Conservation (phyloP, 2,888 invertebrate genomes). For the Morinoia aosen region DNA sequence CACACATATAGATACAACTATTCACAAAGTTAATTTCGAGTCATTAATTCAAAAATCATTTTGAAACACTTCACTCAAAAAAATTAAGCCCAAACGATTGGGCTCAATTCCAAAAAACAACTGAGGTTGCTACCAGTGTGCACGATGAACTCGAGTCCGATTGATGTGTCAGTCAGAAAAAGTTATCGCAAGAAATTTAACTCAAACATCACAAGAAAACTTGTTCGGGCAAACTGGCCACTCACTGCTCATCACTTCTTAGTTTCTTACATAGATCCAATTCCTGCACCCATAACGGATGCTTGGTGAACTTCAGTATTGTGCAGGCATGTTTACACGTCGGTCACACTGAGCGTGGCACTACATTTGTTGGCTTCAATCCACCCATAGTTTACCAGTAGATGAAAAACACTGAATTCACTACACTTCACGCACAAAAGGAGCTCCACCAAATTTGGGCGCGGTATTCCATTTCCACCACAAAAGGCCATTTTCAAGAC, state of each 20-base stretch:
- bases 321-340: neutral
- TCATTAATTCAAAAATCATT: neutral
- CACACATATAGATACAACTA: neutral
- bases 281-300: neutral
- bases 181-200: neutral
- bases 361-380: neutral
- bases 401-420: neutral
- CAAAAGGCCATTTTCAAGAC: neutral
- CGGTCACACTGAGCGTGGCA: neutral
- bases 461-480: neutral
- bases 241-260: neutral
- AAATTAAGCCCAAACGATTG: neutral
- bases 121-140: neutral
- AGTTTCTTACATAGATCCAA: neutral
- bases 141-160: neutral
- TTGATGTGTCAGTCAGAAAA: neutral
- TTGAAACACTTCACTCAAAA: neutral
- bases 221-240: neutral
- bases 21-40: neutral
- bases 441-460: neutral
- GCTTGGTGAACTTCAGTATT: neutral
- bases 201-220: neutral
- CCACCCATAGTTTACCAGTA: neutral
- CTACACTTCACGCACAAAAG: neutral
- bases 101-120: neutral